Base-by-base conservation (phyloP, 2,797 vertebrate species). In the Gambusia yucatana region DNA sequence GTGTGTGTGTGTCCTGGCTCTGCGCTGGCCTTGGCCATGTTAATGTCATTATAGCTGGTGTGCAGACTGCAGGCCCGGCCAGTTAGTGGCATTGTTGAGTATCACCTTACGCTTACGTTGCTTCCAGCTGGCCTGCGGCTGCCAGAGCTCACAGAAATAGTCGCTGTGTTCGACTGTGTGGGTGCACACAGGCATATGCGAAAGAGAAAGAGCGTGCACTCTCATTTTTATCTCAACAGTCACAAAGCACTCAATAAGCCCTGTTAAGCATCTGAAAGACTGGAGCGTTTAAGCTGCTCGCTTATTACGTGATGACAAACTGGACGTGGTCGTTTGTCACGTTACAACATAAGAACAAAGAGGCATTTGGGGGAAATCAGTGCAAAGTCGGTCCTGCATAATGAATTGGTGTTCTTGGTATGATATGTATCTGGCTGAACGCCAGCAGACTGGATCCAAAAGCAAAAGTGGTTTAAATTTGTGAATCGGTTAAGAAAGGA, bases 21-120 rank as follows among this genome's bases (percentile, higher is more conserved):
- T 65, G 78, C n/a, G 11, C 80, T 79, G 89, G 90, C 84, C 88
- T 91, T 84, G 90, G 89, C 89, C 89, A 89, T 88, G 94, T 92
- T 94, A 95, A 95, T 90, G 89, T 94, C 94, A 92, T 93, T 94
- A 90, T 92, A 93, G 92, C 86, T 85, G 89, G 90, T 91, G 89
- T 86, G 89, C 91, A 94, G 92, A 91, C 89, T 84, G 85, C 86
- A 92, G 88, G 87, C 93, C 91, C 79, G 92, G 94, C 93, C 94
- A 94, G 93, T 94, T 93, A 95, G 93, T 93, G 94, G 92, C 94
- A 93, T 94, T 93, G 93, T 93, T 87, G 93, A 93, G 94, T 94
- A 94, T 94, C 90, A 88, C 92, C 90, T 96, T 94, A 93, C 88
- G 84, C 91, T 90, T 88, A 86, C 84, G 91, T 81, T 84, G 90